Evolutionary conservation across 2,113 vertebrate species (phyloP).

Genomic region (Toxotes chatareus): DNA sequence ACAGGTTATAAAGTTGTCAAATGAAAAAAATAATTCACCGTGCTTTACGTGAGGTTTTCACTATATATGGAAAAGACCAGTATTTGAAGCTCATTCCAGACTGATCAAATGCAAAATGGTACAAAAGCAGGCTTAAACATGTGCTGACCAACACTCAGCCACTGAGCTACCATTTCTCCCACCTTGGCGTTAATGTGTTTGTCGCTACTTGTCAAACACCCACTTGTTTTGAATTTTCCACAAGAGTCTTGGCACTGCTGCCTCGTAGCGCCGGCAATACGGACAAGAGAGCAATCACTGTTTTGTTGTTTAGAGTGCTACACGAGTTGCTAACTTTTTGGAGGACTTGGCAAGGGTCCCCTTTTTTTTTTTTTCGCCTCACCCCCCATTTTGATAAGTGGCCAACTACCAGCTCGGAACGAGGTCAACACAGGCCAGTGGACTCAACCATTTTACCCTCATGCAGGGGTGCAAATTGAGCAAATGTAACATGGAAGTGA

Average conservation of each 20-base stretch:
- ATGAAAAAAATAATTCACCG: conserved; percentile 26
- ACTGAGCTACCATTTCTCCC: conserved; percentile 68
- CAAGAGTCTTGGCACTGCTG: conserved; percentile 74
- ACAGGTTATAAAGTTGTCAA: conserved; percentile 56
- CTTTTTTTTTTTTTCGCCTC: conserved; percentile 35
- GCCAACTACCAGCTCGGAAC: conserved; percentile 58
- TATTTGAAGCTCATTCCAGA: neutral
- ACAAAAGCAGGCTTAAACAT: conserved; percentile 33
- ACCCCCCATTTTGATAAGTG: conserved; percentile 79
- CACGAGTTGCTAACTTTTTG: conserved; percentile 76
- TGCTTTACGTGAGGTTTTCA: neutral
- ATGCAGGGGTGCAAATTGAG: conserved; percentile 36
- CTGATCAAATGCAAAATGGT: conserved; percentile 12
- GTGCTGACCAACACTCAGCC: conserved; percentile 58
- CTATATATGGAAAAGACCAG: conserved; percentile 1
- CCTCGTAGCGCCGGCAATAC: conserved; percentile 56
- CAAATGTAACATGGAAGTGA: neutral
- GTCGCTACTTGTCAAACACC: conserved; percentile 80
- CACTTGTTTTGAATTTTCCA: conserved; percentile 81
- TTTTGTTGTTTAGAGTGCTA: conserved; percentile 75
- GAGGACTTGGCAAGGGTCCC: conserved; percentile 72
- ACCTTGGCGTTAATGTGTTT: conserved; percentile 78
- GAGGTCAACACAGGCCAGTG: conserved; percentile 50
- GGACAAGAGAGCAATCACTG: conserved; percentile 76
- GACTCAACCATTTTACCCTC: conserved; percentile 57